Percentiles rank a stretch among this genome's conserved stretches.
These are phyloP conservation scores for Lasioglossum calceatum DNA, from an alignment of 2,888 invertebrate species.

Conservation along the genomic window DNA sequence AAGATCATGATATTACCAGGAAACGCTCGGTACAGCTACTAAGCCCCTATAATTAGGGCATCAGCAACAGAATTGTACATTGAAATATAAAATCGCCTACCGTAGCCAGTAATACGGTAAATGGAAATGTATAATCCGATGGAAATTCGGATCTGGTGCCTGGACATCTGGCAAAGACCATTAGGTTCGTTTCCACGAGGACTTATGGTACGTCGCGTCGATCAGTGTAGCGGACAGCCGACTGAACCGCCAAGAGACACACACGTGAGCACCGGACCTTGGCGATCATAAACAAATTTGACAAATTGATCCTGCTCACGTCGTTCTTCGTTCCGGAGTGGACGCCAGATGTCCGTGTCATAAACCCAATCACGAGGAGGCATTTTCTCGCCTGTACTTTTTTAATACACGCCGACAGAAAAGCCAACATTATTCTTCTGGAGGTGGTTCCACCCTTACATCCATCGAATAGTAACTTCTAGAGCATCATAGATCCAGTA, in stretches of 20 bases:
- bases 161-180: background rate
- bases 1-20: background rate
- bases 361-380: conserved; percentile 1
- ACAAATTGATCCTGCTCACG: conserved; percentile 2
- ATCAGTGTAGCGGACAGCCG: background rate
- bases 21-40: background rate
- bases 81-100: background rate
- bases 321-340: background rate
- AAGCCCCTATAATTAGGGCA: background rate
- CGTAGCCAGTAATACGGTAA: background rate
- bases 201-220: background rate
- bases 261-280: background rate
- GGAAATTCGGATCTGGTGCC: background rate
- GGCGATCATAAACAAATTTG: conserved; percentile 13
- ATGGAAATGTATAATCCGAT: background rate
- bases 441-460: background rate
- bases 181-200: background rate
- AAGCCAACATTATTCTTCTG: background rate
- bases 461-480: too few relatives aligned
- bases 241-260: background rate
- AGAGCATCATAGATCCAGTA: too few relatives aligned
- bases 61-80: background rate
- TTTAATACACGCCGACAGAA: background rate
- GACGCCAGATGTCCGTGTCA: conserved; percentile 11
- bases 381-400: background rate